Percentiles rank a stretch among this genome's conserved stretches.
These are phyloP conservation scores for Dendrolimus pini DNA, from an alignment of 2,888 invertebrate genomes.

Conservation along the genomic window DNA sequence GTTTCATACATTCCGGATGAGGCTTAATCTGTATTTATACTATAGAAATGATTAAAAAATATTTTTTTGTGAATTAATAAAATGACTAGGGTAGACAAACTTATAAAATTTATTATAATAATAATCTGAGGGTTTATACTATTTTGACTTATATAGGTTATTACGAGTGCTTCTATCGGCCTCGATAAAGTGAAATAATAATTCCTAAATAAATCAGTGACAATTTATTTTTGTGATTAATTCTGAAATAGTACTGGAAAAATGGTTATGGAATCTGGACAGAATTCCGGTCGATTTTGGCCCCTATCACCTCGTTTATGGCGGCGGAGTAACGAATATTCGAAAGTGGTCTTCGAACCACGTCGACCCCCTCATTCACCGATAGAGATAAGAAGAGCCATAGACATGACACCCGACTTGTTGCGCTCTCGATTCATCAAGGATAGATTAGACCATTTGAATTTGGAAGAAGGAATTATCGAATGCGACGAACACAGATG, in stretches of 20 bases:
- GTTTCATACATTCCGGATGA: no score
- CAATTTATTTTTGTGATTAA: no score
- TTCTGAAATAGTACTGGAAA: constrained; percentile 15
- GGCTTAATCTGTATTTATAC: no score
- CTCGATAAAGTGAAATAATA: no score
- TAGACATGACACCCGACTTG: constrained; percentile 53
- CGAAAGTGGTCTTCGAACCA: constrained; percentile 67
- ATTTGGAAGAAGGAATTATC: constrained; percentile 40
- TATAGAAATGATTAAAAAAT: no score
- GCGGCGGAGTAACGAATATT: constrained; percentile 66
- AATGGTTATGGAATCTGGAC: constrained; percentile 69
- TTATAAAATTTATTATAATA: no score
- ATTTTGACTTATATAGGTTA: no score
- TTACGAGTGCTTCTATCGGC: no score
- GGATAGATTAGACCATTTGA: constrained; percentile 49
- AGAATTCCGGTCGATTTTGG: constrained; percentile 61
- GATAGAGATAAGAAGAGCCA: constrained; percentile 41
- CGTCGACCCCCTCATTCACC: constrained; percentile 58
- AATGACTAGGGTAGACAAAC: no score
- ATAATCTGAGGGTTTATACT: no score
- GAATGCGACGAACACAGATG: constrained; percentile 39
- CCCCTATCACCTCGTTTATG: constrained; percentile 64
- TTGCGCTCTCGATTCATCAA: constrained; percentile 48
- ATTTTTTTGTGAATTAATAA: no score
- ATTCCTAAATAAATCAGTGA: no score